Base-by-base conservation (phyloP, 2,113 vertebrate genomes). In the Ceyx cyanopectus region DNA sequence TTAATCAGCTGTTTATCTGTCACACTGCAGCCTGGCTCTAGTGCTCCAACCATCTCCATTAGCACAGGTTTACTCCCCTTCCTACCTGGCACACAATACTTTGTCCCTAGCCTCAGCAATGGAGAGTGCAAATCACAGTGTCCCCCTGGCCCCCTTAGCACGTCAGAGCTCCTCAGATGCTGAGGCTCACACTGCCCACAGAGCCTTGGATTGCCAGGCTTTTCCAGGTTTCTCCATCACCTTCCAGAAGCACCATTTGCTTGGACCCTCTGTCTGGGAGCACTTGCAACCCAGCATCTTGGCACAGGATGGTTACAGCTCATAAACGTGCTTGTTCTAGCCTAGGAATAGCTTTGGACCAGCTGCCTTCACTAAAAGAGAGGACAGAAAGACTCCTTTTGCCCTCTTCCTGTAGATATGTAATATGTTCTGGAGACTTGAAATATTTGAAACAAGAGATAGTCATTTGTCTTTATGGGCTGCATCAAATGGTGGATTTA, bases 401-500 rank as follows among this genome's bases (percentile, higher is more conserved):
- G 68, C 53, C 43, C 50, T 90, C 40, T 51, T 79, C 53, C 14
- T 50, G 23, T 26, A 77, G 85, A 73, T 29, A 68, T 0, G 0
- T 50, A 88, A 27, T 50, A 48, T 6, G 45, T 85, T 87, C 75
- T 93, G 67, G 78, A 93, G 91, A 85, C 62, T 68, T 1, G 37
- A 69, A 93, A 27, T 92, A 81, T 40, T 48, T 88, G 78, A 92
- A 95, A 95, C 23, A 53, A 93, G 89, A 93, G 75, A 89, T 11
- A 89, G 56, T 67, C 0, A n/a, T 94, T 93, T 92, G 91, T 92
- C 92, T 94, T 96, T 85, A 94, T 85, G 65, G 85, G 91, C 91
- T 95, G 92, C 95, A 95, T 91, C 90, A 95, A 96, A 95, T 93
- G 85, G 89, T 77, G 85, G 85, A 90, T 96, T 95, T 92, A 81